A percentile compares a stretch with the other conserved stretches of the same genome.
phyloP scores from a whole-genome alignment of 2,888 invertebrate species.

The Silvanus unidentatus region DNA sequence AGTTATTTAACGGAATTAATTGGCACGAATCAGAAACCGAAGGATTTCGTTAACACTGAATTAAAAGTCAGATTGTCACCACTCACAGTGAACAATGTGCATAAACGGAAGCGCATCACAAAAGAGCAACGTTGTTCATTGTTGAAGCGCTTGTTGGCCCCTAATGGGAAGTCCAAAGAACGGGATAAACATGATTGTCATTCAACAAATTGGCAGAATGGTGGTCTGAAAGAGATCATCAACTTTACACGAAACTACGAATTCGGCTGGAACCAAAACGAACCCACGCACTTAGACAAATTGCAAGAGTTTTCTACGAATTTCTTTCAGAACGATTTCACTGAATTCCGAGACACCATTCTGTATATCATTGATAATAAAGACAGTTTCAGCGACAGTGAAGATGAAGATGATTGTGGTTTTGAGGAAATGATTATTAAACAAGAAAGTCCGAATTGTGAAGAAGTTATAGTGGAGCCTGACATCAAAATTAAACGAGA shows the following conservation, averaged over 20 bases:
- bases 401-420: slow-evolving; percentile 31
- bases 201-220: slow-evolving; percentile 14
- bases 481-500: slow-evolving; percentile 34
- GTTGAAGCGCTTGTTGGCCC: slow-evolving; percentile 36
- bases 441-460: slow-evolving; percentile 24
- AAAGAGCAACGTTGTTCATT: slow-evolving; percentile 42
- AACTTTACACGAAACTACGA: slow-evolving; percentile 41
- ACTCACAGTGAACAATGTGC: slow-evolving; percentile 11
- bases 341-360: slow-evolving; percentile 39
- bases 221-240: slow-evolving; percentile 38
- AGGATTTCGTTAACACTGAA: slow-evolving; percentile 35
- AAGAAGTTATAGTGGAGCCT: slow-evolving; percentile 40
- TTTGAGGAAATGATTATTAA: slow-evolving; percentile 18
- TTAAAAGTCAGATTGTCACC: slow-evolving; percentile 34
- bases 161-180: slow-evolving; percentile 21
- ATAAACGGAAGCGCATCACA: slow-evolving; percentile 35
- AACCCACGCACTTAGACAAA: slow-evolving; percentile 37
- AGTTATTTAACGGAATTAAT: slow-evolving; percentile 38
- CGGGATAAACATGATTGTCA: slow-evolving; percentile 15
- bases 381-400: slow-evolving; percentile 26
- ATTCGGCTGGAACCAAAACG: slow-evolving; percentile 37
- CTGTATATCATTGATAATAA: slow-evolving; percentile 35
- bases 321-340: slow-evolving; percentile 40
- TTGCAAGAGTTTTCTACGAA: slow-evolving; percentile 38
- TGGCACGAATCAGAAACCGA: slow-evolving; percentile 24